Evolutionary conservation across 2,113 vertebrate species (phyloP).

Genomic region (Pedionomus torquatus): DNA sequence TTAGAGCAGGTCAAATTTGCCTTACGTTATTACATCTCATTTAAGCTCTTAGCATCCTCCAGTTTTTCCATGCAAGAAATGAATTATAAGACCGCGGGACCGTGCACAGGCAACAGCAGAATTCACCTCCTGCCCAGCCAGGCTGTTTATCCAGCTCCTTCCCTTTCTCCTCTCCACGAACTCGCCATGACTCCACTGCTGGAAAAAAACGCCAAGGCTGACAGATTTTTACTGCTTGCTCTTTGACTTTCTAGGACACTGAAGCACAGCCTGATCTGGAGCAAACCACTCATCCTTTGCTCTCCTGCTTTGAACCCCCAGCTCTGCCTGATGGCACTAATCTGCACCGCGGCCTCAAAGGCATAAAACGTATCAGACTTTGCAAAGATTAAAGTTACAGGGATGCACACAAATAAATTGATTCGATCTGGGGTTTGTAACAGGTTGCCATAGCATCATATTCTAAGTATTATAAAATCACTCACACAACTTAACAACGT

Average conservation of each 20-base stretch:
- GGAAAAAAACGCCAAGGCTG: neutral
- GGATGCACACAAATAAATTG: constrained; percentile 47
- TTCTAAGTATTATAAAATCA: constrained; percentile 43
- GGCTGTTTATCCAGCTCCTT: neutral
- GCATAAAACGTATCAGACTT: constrained; percentile 6
- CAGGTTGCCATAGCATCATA: constrained; percentile 66
- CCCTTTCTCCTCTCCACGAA: neutral
- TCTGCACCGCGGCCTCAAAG: constrained; percentile 21
- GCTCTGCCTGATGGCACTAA: constrained; percentile 17
- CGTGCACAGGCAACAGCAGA: accelerated
- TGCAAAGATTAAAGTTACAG: constrained; percentile 46
- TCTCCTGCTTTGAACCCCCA: constrained; percentile 27
- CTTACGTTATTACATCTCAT: neutral
- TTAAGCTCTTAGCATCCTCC: neutral
- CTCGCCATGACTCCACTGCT: neutral
- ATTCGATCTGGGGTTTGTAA: constrained; percentile 59
- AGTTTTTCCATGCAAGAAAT: neutral
- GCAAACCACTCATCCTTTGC: neutral
- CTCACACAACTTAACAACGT: constrained; percentile 40
- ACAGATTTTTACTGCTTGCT: neutral
- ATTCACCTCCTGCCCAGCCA: neutral
- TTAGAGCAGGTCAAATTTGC: neutral
- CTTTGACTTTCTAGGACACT: constrained; percentile 36
- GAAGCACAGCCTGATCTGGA: neutral
- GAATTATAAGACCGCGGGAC: neutral